phyloP scores from a whole-genome alignment of 1,140 invertebrate genomes.

The Cryptotermes secundus region DNA sequence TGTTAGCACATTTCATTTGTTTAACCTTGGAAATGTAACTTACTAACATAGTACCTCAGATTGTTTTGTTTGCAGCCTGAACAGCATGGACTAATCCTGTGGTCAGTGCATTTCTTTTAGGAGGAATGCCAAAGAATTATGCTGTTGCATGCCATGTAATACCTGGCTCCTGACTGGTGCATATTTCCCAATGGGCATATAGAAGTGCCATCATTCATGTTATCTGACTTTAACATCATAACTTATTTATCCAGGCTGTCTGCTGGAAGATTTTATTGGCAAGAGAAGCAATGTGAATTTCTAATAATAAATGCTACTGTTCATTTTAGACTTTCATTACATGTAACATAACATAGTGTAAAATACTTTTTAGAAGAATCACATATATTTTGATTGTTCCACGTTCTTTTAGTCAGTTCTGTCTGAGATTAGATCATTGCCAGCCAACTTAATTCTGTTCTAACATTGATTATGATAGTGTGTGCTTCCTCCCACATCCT shows the following conservation, averaged over 20 bases:
- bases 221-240: neutral
- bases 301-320: neutral
- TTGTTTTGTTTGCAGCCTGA: conserved; percentile 32
- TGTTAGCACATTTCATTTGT: neutral
- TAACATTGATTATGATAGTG: too few species aligned
- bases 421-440: too few species aligned
- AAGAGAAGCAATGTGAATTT: neutral
- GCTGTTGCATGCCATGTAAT: neutral
- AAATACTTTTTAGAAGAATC: too few species aligned
- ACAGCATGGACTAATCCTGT: conserved; percentile 31
- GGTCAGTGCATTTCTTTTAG: conserved; percentile 13
- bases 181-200: neutral
- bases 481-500: too few species aligned
- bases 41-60: conserved; percentile 22
- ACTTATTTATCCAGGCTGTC: neutral
- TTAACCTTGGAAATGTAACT: neutral
- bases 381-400: too few species aligned
- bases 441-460: too few species aligned
- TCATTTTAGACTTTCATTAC: too few species aligned
- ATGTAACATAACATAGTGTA: too few species aligned
- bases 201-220: neutral
- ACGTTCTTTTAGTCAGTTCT: too few species aligned
- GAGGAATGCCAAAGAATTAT: conserved; percentile 15
- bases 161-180: neutral
- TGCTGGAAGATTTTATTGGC: neutral